Base-by-base conservation (phyloP, 1,140 invertebrate species). In the Daktulosphaira vitifoliae region DNA sequence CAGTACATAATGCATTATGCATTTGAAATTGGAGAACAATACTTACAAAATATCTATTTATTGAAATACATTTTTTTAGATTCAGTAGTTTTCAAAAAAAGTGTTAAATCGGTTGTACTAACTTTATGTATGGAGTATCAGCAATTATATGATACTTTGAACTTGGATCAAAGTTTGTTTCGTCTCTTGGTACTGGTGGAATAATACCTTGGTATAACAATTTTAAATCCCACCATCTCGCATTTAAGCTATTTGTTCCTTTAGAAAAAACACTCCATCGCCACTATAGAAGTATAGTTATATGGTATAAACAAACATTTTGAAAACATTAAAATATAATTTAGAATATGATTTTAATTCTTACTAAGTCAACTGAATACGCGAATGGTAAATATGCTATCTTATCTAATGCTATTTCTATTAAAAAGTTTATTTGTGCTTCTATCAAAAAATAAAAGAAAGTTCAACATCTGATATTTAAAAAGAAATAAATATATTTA, bases 351-450 rank as follows among this genome's bases (percentile, higher is more conserved):
- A n/a, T n/a, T n/a, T n/a, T n/a, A n/a, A n/a, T 11, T 44, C 56
- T 64, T 39, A 68, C 67, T 38, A 85, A 76, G 73, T 96, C 92
- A 71, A 93, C 81, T 3, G 89, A 78, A 70, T 88, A 92, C 1
- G 87, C 89, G 74, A 89, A 96, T 0, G 93, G 92, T 1, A 96
- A 74, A 72, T 95, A 90, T 0, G 85, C 87, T 6, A 97, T 83
- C 75, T 93, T 94, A 50, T 91, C 82, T 29, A 96, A 77, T 11
- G 89, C 90, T 71, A 82, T 86, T 65, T 80, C 75, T 73, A 89
- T 84, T 5, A 93, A 76, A 71, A 85, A 84, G 74, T 93, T 92
- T 4, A 93, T 81, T 66, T 84, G 80, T 23, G 81, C 79, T 73
- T 91, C 84, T 68, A 79, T 72, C 29, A 65, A 39, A 6, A 39